Evolutionary conservation across 2,113 vertebrate genomes (phyloP), one percentile per base, ranked within the genome.

Genomic region (Pardalotus punctatus): DNA sequence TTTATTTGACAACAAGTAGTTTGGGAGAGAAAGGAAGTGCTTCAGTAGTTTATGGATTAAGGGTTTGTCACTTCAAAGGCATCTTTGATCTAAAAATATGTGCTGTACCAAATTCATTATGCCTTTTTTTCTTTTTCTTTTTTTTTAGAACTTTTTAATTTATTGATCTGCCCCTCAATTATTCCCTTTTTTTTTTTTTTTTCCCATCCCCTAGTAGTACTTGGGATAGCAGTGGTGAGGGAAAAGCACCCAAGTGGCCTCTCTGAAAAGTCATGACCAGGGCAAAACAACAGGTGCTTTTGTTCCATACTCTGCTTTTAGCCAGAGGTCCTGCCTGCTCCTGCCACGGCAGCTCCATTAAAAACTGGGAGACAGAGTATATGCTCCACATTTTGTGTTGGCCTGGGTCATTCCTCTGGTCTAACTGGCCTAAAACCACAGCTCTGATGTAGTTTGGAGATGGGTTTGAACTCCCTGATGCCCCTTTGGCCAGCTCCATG

Each of bases 81-180:
- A 98, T 96, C 97, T 98, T 98, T 98, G 98, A 98, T 98, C 97
- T 98, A 97, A 97, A 98, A 98, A 98, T 98, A 98, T 98, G 98
- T 98, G 98, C 97, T 98, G 98, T 98, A 98, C 98, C 98, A 97
- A 98, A 98, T 98, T 98, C 97, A 98, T 98, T 98, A 97, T 97
- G 97, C 97, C 97, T 95, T 91, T 69, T 54, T 48, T 57, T 35
- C 17, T 33, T 40, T 77, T 56, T 5, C 6, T 47, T 61, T 50
- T 76, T 96, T 96, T 97, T 82, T 45, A 97, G 87, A 96, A 96
- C 93, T 95, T 97, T 96, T 95, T 45, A 97, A 98, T 98, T 98
- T 98, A 97, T 98, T 98, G 97, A 97, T 98, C 97, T 96, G 78
- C 94, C 84, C 84, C 89, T 96, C 96, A 97, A 77, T 97, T 96